Percentiles rank a stretch among this genome's conserved stretches.
These are phyloP conservation scores for Corythornis vintsioides DNA, from an alignment of 2,113 vertebrate species.

Conservation along the genomic window DNA sequence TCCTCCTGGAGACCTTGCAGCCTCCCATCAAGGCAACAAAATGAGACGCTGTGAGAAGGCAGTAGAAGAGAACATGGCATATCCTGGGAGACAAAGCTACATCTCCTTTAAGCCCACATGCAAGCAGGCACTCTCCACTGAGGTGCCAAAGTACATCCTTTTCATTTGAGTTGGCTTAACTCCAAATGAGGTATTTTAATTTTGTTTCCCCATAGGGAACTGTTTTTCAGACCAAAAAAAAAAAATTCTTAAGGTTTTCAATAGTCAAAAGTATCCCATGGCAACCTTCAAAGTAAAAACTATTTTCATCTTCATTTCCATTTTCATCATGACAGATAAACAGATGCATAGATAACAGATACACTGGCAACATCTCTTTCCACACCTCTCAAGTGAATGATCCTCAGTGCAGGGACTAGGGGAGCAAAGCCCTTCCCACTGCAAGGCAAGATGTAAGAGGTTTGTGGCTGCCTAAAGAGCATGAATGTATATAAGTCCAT, in stretches of 20 bases:
- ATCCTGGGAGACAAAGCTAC: neutral
- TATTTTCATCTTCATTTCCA: neutral
- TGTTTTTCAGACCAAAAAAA: neutral
- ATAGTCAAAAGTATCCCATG: neutral
- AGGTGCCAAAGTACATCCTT: neutral
- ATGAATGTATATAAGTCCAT: neutral
- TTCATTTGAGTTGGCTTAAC: neutral
- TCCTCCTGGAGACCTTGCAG: neutral
- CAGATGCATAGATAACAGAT: neutral
- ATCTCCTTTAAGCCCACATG: neutral
- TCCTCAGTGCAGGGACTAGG: neutral
- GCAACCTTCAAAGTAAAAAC: neutral
- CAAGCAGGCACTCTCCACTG: neutral
- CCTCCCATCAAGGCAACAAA: accelerated
- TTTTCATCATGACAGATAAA: neutral
- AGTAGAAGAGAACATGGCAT: neutral
- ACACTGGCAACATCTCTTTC: neutral
- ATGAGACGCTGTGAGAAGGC: accelerated
- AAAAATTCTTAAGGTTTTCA: neutral
- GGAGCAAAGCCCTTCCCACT: neutral
- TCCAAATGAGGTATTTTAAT: neutral
- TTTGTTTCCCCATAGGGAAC: neutral
- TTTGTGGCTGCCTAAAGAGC: neutral
- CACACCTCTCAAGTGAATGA: neutral
- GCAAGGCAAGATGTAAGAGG: neutral